A percentile compares a stretch with the other conserved stretches of the same genome.
phyloP scores from a whole-genome alignment of 2,797 vertebrate species.

The Carduelis carduelis region DNA sequence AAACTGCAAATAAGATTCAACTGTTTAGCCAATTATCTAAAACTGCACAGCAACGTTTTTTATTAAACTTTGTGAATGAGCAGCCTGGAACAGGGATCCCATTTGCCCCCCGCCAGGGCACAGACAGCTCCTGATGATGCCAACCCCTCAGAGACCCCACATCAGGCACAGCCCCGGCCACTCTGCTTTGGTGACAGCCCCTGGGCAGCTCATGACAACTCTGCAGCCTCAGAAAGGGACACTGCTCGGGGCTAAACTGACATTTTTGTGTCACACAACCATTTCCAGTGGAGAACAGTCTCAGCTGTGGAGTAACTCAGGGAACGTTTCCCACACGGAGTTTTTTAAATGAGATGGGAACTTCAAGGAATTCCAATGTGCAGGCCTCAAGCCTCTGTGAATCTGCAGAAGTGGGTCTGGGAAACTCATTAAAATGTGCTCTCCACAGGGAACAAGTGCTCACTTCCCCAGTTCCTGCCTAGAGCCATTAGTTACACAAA shows the following conservation, averaged over 20 bases:
- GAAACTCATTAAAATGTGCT: not conserved
- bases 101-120: not conserved
- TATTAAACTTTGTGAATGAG: fast-evolving
- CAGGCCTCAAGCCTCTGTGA: not conserved
- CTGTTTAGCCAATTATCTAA: not conserved
- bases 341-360: not conserved
- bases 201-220: not conserved
- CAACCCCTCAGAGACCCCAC: not conserved
- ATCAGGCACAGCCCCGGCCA: not conserved
- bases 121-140: fast-evolving
- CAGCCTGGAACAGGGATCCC: not conserved
- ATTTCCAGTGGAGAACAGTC: not conserved
- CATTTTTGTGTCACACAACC: not conserved
- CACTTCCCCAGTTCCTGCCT: not conserved
- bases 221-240: not conserved
- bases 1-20: not conserved
- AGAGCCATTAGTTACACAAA: not conserved
- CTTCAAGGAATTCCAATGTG: not conserved
- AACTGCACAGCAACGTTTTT: constrained; percentile 65
- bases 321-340: not conserved
- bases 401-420: not conserved
- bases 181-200: not conserved
- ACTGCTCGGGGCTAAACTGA: not conserved
- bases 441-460: not conserved
- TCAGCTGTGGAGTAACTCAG: not conserved